phyloP scores from a whole-genome alignment of 2,113 vertebrate species.

The Australoheros scitulus region DNA sequence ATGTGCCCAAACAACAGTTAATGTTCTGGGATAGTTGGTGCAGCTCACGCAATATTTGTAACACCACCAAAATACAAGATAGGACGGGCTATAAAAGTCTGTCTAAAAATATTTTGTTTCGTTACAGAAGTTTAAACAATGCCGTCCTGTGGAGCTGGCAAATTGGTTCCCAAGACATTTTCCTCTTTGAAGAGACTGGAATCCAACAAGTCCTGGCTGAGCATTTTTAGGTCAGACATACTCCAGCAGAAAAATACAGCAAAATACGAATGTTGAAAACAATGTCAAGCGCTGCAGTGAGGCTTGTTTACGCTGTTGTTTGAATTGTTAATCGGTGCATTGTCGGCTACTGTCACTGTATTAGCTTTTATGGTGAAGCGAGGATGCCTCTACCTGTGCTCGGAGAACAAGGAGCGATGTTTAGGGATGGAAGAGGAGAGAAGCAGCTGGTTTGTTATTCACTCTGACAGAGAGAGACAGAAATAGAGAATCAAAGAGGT shows the following conservation, averaged over 20 bases:
- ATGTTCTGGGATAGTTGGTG: not conserved
- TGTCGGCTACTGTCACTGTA: conserved; percentile 45
- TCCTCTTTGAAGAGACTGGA: conserved; percentile 71
- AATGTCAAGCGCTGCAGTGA: conserved; percentile 42
- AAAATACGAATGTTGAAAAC: conserved; percentile 51
- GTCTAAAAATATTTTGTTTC: conserved; percentile 66
- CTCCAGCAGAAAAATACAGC: conserved; percentile 47
- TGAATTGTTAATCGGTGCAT: conserved; percentile 59
- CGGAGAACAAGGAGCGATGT: conserved; percentile 32
- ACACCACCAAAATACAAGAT: conserved; percentile 12
- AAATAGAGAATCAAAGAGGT: conserved; percentile 52
- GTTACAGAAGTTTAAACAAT: conserved; percentile 65
- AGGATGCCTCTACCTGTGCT: conserved; percentile 29
- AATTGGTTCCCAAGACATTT: conserved; percentile 76
- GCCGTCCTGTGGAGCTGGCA: conserved; percentile 55
- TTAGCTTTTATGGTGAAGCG: conserved; percentile 42
- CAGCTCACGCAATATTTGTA: not conserved
- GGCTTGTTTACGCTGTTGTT: conserved; percentile 56
- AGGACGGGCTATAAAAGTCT: conserved; percentile 42
- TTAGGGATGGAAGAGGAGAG: conserved; percentile 20
- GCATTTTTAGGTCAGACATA: conserved; percentile 71
- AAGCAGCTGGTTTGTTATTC: conserved; percentile 52
- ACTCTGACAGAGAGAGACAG: conserved; percentile 46
- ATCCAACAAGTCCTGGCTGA: conserved; percentile 68
- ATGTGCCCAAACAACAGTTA: not conserved